Evolutionary conservation across 2,113 vertebrate genomes (phyloP).

Genomic region (Pteruthius melanotis): DNA sequence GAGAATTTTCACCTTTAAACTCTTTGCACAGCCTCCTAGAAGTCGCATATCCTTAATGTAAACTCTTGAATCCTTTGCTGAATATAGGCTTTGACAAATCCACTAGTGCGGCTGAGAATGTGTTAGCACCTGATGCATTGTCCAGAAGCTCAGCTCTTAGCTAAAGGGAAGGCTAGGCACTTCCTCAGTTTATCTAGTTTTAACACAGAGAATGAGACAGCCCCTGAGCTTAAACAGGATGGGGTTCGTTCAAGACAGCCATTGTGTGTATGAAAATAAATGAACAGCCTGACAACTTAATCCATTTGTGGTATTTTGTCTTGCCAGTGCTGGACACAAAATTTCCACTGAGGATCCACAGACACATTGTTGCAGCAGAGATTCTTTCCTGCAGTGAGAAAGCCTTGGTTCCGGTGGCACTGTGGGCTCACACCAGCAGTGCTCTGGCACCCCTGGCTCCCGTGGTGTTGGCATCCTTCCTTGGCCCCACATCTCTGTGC

Average conservation of each 20-base stretch:
- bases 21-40: not conserved
- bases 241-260: not conserved
- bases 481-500: not conserved
- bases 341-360: not conserved
- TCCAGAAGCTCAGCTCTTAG: not conserved
- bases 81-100: not conserved
- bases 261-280: not conserved
- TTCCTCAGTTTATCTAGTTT: not conserved
- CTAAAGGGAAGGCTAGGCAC: not conserved
- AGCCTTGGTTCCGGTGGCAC: fast-evolving
- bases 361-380: not conserved
- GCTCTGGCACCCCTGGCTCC: not conserved
- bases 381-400: not conserved
- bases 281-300: not conserved
- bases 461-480: fast-evolving
- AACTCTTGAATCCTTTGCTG: not conserved
- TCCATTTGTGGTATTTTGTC: not conserved
- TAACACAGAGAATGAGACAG: not conserved
- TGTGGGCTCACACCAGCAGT: not conserved
- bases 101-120: not conserved
- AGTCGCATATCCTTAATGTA: not conserved
- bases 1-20: not conserved
- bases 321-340: not conserved
- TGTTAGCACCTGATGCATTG: not conserved
- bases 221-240: not conserved